These are phyloP conservation scores for Lota lota DNA, from an alignment of 2,113 vertebrate genomes.

Conservation along the genomic window DNA sequence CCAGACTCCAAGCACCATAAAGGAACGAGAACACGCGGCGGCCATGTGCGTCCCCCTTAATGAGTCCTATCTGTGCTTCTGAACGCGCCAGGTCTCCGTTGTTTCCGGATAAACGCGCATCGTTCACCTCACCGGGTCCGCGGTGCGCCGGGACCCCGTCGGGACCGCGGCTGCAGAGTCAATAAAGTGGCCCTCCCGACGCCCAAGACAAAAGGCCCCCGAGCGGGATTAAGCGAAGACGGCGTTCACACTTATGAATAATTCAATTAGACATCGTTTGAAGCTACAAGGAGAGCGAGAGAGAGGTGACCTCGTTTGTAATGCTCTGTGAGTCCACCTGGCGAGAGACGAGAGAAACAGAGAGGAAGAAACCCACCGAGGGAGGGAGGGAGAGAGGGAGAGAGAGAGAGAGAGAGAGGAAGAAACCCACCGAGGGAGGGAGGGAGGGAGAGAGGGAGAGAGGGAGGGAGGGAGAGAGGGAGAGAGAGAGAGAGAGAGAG, in stretches of 20 bases:
- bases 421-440: not conserved
- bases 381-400: not conserved
- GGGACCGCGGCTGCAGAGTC: conserved; percentile 13
- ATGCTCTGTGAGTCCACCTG: conserved; percentile 49
- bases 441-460: not conserved
- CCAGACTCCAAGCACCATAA: not conserved
- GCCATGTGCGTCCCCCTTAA: not conserved
- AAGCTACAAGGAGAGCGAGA: conserved; percentile 34
- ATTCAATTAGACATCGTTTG: conserved; percentile 52
- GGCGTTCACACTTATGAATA: conserved; percentile 30
- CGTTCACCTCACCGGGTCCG: conserved; percentile 2
- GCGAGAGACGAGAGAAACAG: not conserved
- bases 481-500: not conserved
- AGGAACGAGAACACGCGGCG: not conserved
- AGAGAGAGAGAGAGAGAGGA: not conserved
- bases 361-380: not conserved
- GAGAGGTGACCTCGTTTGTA: conserved; percentile 50
- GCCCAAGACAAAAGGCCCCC: too few species aligned
- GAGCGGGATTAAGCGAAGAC: conserved; percentile 13
- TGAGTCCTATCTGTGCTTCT: conserved; percentile 2
- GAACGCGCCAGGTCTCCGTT: not conserved
- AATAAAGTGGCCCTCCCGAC: conserved; percentile 8
- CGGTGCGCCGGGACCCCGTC: not conserved
- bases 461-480: not conserved
- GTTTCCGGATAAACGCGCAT: conserved; percentile 2